phyloP scores from a whole-genome alignment of 2,797 vertebrate species.

The Anomalospiza imberbis region DNA sequence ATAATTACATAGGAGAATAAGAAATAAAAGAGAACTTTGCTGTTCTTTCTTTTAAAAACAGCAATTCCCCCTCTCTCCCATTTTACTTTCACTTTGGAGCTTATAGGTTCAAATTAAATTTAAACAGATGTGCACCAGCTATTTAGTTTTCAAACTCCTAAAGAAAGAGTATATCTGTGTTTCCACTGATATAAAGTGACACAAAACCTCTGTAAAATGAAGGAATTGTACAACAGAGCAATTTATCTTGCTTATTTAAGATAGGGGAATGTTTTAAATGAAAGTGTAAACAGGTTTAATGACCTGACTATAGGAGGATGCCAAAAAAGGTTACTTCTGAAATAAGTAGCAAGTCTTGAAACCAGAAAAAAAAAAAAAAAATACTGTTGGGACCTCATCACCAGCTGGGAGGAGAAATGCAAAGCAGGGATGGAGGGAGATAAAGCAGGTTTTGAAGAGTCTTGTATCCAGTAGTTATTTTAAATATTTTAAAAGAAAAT shows the following conservation, averaged over 20 bases:
- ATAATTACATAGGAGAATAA: not conserved
- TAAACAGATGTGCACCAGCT: slow-evolving; percentile 38
- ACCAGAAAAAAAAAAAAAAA: slow-evolving; percentile 23
- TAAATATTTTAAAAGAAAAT: not conserved
- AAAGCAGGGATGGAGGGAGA: not conserved
- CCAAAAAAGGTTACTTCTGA: not conserved
- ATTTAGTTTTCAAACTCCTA: slow-evolving; percentile 41
- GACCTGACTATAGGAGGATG: not conserved
- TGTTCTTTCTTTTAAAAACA: slow-evolving; percentile 43
- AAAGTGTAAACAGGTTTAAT: slow-evolving; percentile 8
- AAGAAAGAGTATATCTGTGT: not conserved
- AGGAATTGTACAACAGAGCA: not conserved
- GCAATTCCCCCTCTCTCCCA: not conserved
- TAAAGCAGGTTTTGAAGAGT: not conserved
- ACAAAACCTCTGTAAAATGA: not conserved
- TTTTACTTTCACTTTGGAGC: slow-evolving; percentile 41
- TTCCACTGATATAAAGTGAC: slow-evolving; percentile 6
- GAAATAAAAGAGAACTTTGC: slow-evolving; percentile 14
- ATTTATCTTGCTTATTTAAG: slow-evolving; percentile 10
- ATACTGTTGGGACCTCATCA: not conserved
- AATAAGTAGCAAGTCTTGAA: not conserved
- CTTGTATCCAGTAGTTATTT: not conserved
- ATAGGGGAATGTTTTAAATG: not conserved
- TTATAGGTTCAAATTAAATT: slow-evolving; percentile 42
- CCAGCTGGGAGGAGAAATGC: not conserved